Base-by-base conservation (phyloP, 2,797 vertebrate genomes). In the Eidolon dupreanum region DNA sequence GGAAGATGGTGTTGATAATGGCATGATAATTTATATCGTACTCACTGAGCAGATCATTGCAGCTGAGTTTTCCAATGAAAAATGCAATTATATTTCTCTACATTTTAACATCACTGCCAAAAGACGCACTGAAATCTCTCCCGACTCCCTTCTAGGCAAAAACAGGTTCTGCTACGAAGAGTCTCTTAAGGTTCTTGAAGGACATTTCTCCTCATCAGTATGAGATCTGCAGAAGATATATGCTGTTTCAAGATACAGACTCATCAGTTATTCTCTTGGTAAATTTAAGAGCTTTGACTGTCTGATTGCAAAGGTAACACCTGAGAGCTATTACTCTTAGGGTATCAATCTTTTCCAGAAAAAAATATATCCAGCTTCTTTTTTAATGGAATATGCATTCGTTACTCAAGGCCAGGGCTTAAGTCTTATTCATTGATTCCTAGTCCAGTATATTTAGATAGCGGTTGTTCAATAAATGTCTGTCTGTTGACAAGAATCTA, bases 1-100 rank as follows among this genome's bases (percentile, higher is more conserved):
- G 65, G 95, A 95, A 97, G 82, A 94, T 55, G 74, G 28, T 96
- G 88, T 70, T 94, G 90, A 96, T 97, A 91, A 98, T 24, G 83
- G 68, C 96, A 92, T 36, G 20, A 92, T 92, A 92, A 97, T 97
- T 97, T 96, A 96, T 92, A 92, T 81, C 86, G 61, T 28, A 82
- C 70, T 90, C 49, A 77, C 73, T 10, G 26, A 95, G 83, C 91
- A 93, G 83, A 96, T 94, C 92, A 96, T 10, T 95, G 91, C 73
- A 63, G 61, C 78, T 85, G 55, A 90, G 63, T 83, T 96, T 96
- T 79, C 46, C 68, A 87, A 16, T 87, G 95, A 97, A 96, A 96
- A 95, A 90, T 77, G 95, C 81, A 82, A 93, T 79, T 73, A 92
- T 28, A 83, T 89, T 84, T 93, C 90, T 95, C 70, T 85, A 57